A percentile compares a stretch with the other conserved stretches of the same genome.
phyloP scores from a whole-genome alignment of 2,113 vertebrate species.

The Pseudorasbora parva region DNA sequence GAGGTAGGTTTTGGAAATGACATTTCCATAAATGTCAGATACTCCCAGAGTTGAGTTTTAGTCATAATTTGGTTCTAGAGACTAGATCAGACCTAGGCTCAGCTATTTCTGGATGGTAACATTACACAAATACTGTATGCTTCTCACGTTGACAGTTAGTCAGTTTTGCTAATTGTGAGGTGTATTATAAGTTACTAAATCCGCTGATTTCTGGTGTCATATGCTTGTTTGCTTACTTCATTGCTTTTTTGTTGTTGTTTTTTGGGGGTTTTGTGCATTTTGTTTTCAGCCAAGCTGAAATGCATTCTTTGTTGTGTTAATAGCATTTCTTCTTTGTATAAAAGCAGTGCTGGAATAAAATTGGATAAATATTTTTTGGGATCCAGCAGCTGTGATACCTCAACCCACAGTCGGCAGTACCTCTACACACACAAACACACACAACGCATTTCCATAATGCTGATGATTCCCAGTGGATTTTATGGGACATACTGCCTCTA shows the following conservation, averaged over 20 bases:
- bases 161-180: slow-evolving; percentile 78
- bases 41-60: slow-evolving; percentile 28
- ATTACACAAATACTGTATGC: slow-evolving; percentile 81
- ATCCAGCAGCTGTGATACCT: background rate
- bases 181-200: slow-evolving; percentile 72
- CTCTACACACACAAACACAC: slow-evolving; percentile 63
- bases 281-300: background rate
- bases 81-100: slow-evolving; percentile 53
- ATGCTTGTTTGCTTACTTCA: slow-evolving; percentile 54
- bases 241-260: no score
- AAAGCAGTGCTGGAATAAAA: background rate
- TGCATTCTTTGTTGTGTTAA: background rate
- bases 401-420: slow-evolving; percentile 1
- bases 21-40: slow-evolving; percentile 36
- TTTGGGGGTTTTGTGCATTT: background rate
- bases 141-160: slow-evolving; percentile 81
- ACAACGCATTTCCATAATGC: slow-evolving; percentile 78
- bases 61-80: slow-evolving; percentile 17
- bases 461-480: slow-evolving; percentile 69
- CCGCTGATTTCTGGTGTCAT: slow-evolving; percentile 74
- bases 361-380: background rate
- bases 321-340: background rate
- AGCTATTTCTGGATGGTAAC: slow-evolving; percentile 82
- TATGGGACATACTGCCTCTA: slow-evolving; percentile 73
- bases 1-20: slow-evolving; percentile 29